These are phyloP conservation scores for Rana temporaria DNA, from an alignment of 2,113 vertebrate genomes.

Conservation along the genomic window DNA sequence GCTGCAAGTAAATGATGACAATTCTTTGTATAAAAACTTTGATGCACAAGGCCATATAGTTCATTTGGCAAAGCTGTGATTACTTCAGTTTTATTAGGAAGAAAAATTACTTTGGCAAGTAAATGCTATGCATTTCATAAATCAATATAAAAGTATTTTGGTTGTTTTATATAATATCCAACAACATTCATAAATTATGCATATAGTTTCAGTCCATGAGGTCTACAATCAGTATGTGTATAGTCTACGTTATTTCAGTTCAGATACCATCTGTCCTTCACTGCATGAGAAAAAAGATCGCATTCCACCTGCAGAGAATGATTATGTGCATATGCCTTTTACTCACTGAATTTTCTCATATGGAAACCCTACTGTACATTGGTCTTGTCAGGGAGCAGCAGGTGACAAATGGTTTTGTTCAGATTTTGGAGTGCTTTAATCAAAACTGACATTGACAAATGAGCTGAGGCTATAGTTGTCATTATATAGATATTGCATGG, in stretches of 20 bases:
- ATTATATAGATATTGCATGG: constrained; percentile 1
- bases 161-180: too few relatives aligned
- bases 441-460: constrained; percentile 1
- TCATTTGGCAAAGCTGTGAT: too few relatives aligned
- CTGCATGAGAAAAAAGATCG: not conserved
- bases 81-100: too few relatives aligned
- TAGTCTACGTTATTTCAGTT: not conserved
- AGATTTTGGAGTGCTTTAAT: not conserved
- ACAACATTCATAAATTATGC: too few relatives aligned
- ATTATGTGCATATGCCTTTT: constrained; percentile 1
- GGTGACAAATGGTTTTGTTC: not conserved
- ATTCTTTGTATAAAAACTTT: too few relatives aligned
- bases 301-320: not conserved
- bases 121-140: too few relatives aligned
- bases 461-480: not conserved
- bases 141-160: too few relatives aligned
- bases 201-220: not conserved
- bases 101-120: too few relatives aligned
- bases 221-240: not conserved
- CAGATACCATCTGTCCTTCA: constrained; percentile 4
- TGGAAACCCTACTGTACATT: not conserved
- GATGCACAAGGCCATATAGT: too few relatives aligned
- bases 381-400: not conserved
- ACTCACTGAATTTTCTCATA: not conserved
- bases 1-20: too few relatives aligned